Conservation (phyloP, 2,113 vertebrate genomes). For the Syngnathus scovelli region DNA sequence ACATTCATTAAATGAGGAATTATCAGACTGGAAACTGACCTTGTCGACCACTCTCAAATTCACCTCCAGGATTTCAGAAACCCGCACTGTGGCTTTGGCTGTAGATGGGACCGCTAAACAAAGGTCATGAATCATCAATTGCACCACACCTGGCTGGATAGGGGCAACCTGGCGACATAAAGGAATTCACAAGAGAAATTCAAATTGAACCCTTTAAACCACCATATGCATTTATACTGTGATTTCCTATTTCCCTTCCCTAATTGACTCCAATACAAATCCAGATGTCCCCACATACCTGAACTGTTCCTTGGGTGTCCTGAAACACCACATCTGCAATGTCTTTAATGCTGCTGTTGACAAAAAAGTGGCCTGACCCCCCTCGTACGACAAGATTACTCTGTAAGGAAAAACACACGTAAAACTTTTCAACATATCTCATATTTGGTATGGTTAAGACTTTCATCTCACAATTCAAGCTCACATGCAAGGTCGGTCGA, state of each 20-base stretch:
- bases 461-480: not conserved
- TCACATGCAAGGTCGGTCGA: not conserved
- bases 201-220: not conserved
- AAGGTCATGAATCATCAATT: conserved; percentile 87
- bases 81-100: conserved; percentile 73
- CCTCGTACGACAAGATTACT: conserved; percentile 76
- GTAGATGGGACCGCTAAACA: conserved; percentile 84
- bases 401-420: conserved; percentile 58
- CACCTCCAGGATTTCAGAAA: conserved; percentile 87
- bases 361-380: conserved; percentile 90
- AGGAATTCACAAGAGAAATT: conserved; percentile 3
- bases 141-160: conserved; percentile 69
- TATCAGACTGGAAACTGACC: conserved; percentile 69
- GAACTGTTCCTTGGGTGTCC: conserved; percentile 70
- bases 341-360: conserved; percentile 79
- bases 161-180: conserved; percentile 76
- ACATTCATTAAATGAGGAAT: not conserved
- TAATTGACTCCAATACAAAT: not conserved
- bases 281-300: conserved; percentile 67
- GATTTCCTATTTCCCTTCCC: not conserved
- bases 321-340: conserved; percentile 75
- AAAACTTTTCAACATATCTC: not conserved
- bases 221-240: not conserved
- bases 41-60: conserved; percentile 90
- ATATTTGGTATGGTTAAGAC: not conserved